phyloP scores from a whole-genome alignment of 2,888 invertebrate genomes.

The Lysandra coridon region DNA sequence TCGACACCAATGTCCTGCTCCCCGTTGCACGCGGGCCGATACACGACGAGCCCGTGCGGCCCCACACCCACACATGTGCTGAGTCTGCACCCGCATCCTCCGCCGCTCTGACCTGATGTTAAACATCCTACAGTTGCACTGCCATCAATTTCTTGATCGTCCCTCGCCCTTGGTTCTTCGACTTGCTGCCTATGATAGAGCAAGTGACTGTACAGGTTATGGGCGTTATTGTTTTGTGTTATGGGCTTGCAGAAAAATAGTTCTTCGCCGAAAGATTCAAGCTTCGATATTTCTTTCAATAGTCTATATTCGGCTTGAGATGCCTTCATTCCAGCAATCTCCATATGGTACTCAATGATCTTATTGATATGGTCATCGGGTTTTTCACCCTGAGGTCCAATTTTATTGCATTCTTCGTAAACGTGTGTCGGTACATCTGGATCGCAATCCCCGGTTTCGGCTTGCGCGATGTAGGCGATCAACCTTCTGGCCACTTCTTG shows the following conservation, averaged over 20 bases:
- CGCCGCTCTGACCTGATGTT: conserved; percentile 65
- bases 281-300: conserved; percentile 88
- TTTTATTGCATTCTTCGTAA: conserved; percentile 83
- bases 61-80: conserved; percentile 87
- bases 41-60: conserved; percentile 89
- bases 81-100: conserved; percentile 72
- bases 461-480: conserved; percentile 88
- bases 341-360: conserved; percentile 83
- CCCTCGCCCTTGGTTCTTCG: conserved; percentile 67
- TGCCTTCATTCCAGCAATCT: conserved; percentile 83
- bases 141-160: conserved; percentile 71
- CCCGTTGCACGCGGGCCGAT: conserved; percentile 73
- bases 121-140: conserved; percentile 72
- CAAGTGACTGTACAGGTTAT: conserved; percentile 87
- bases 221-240: conserved; percentile 82
- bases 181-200: conserved; percentile 82
- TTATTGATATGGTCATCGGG: conserved; percentile 83
- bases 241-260: conserved; percentile 87
- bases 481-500: conserved; percentile 85
- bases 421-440: conserved; percentile 79
- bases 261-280: conserved; percentile 92
- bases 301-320: conserved; percentile 92
- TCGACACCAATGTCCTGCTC: conserved; percentile 83
- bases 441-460: conserved; percentile 87
- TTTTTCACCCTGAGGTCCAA: conserved; percentile 81